phyloP scores from a whole-genome alignment of 2,888 invertebrate species.

The Stenichneumon culpator region DNA sequence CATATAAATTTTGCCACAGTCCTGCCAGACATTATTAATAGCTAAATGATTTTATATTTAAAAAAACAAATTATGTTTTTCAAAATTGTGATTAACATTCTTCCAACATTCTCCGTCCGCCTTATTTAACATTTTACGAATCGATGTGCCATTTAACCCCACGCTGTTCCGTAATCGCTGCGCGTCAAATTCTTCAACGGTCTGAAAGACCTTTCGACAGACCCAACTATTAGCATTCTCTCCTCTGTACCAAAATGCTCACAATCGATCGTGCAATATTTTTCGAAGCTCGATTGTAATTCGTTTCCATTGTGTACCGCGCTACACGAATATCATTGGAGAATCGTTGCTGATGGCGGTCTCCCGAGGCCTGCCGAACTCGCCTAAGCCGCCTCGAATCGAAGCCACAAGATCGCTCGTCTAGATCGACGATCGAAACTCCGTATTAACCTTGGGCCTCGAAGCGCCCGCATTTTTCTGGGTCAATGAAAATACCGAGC shows the following conservation, averaged over 20 bases:
- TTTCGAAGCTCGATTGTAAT: slow-evolving; percentile 20
- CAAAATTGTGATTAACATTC: not conserved
- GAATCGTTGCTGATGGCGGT: slow-evolving; percentile 26
- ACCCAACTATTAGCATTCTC: not conserved
- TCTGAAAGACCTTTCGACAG: not conserved
- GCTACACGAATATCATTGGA: slow-evolving; percentile 22
- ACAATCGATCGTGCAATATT: not conserved
- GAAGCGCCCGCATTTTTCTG: slow-evolving; percentile 38
- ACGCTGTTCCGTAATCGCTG: not conserved
- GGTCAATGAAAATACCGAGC: slow-evolving; percentile 46
- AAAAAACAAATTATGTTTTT: not conserved
- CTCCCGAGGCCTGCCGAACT: slow-evolving; percentile 24
- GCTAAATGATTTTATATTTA: not conserved
- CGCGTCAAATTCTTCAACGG: not conserved
- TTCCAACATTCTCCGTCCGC: not conserved
- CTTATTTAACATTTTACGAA: not conserved
- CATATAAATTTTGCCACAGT: not conserved
- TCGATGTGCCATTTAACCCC: not conserved
- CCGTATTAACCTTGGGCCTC: slow-evolving; percentile 16
- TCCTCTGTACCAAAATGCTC: not conserved
- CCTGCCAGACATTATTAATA: not conserved
- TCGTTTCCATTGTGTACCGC: slow-evolving; percentile 16
- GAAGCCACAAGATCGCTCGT: slow-evolving; percentile 40
- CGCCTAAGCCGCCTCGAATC: slow-evolving; percentile 3
- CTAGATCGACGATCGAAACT: slow-evolving; percentile 37